phyloP scores from a whole-genome alignment of 2,888 invertebrate genomes.

The Synergus itoensis region DNA sequence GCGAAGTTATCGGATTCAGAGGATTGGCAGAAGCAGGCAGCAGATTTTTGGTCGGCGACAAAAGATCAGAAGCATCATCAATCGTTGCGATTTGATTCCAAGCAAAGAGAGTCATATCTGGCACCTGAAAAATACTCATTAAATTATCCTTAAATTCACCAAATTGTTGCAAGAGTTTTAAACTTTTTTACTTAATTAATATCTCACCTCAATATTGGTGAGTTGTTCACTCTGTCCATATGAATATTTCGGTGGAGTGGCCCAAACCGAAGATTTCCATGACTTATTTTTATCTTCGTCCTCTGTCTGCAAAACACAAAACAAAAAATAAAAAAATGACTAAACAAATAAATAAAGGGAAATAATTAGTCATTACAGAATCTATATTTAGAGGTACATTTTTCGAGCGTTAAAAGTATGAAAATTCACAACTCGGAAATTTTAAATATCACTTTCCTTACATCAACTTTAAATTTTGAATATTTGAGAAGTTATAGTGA shows the following conservation, averaged over 20 bases:
- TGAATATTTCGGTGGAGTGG: slow-evolving; percentile 69
- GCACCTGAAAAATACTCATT: slow-evolving; percentile 62
- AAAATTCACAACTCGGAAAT: no score
- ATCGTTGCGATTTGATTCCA: slow-evolving; percentile 67
- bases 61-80: slow-evolving; percentile 64
- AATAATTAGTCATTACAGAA: not conserved
- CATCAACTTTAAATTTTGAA: no score
- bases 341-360: slow-evolving; percentile 11
- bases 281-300: slow-evolving; percentile 57
- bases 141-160: not conserved
- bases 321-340: slow-evolving; percentile 23
- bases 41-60: slow-evolving; percentile 73
- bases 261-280: slow-evolving; percentile 74
- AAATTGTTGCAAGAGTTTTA: no score
- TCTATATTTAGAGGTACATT: no score
- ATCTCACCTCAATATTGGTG: slow-evolving; percentile 68
- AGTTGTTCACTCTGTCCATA: slow-evolving; percentile 63
- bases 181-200: not conserved
- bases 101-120: slow-evolving; percentile 68
- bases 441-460: no score
- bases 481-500: no score
- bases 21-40: slow-evolving; percentile 74
- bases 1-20: slow-evolving; percentile 70
- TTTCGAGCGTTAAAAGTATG: no score
- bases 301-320: slow-evolving; percentile 44